A percentile compares a stretch with the other conserved stretches of the same genome.
These are phyloP conservation scores for Pongo abelii DNA, from an alignment of 2,113 vertebrate species.

Conservation along the genomic window DNA sequence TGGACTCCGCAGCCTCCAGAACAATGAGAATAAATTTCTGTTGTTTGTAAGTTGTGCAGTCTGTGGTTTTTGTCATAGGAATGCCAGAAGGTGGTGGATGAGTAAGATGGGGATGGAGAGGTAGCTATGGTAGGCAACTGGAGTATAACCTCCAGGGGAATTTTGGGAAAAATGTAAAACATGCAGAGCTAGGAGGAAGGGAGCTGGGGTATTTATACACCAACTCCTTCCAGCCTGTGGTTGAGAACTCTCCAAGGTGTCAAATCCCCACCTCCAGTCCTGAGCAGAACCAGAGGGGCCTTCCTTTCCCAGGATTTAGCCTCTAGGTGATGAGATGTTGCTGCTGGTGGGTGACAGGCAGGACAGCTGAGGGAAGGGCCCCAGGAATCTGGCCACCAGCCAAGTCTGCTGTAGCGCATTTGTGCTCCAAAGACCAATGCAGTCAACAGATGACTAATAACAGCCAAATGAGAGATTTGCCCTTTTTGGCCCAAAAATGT, in stretches of 20 bases:
- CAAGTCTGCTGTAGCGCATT: no score
- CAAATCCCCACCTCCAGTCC: neutral
- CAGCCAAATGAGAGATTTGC: neutral
- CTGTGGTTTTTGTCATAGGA: neutral
- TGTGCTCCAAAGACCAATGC: neutral
- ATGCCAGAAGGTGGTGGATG: neutral
- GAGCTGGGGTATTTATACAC: neutral
- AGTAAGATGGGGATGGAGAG: neutral
- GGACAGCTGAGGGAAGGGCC: neutral
- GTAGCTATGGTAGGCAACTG: accelerated
- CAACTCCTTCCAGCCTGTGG: accelerated
- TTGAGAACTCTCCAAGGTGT: accelerated
- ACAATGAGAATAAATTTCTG: no score
- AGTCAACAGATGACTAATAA: neutral
- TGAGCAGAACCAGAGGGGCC: no score
- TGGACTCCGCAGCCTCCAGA: no score
- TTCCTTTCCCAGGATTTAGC: neutral
- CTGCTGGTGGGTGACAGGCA: neutral
- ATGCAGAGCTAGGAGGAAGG: neutral
- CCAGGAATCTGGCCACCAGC: neutral
- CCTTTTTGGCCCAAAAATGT: neutral
- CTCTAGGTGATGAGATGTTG: neutral
- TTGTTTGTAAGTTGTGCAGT: neutral
- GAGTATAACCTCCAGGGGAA: no score
- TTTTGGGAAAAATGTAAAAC: no score